These are phyloP conservation scores for Ceyx margarethae DNA, from an alignment of 2,113 vertebrate species.

Conservation along the genomic window DNA sequence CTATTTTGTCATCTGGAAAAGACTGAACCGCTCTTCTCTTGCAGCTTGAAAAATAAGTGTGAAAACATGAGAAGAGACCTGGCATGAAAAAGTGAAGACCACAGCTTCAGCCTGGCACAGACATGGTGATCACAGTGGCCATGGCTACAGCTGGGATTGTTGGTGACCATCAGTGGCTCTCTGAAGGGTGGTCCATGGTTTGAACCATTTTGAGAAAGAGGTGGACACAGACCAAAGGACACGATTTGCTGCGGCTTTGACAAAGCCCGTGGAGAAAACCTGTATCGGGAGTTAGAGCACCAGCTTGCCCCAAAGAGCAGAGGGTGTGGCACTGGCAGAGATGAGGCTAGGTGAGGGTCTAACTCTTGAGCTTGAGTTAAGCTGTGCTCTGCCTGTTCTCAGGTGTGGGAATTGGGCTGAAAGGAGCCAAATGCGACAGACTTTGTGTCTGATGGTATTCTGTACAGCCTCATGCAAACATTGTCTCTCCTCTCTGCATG, in stretches of 20 bases:
- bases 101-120: not conserved
- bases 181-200: not conserved
- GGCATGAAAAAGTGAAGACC: not conserved
- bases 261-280: not conserved
- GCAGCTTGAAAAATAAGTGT: not conserved
- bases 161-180: not conserved
- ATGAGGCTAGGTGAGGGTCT: not conserved
- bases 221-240: not conserved
- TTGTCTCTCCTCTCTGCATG: not conserved
- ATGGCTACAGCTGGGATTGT: not conserved
- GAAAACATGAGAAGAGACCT: not conserved
- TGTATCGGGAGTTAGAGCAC: not conserved
- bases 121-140: fast-evolving
- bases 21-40: not conserved
- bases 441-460: not conserved
- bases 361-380: not conserved
- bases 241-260: not conserved
- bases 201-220: not conserved
- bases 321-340: not conserved
- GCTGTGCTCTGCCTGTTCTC: not conserved
- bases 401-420: not conserved
- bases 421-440: not conserved
- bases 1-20: not conserved
- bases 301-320: not conserved
- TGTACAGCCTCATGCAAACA: not conserved